Conservation (phyloP, 2,888 invertebrate genomes). For the Corbicula japonica region DNA sequence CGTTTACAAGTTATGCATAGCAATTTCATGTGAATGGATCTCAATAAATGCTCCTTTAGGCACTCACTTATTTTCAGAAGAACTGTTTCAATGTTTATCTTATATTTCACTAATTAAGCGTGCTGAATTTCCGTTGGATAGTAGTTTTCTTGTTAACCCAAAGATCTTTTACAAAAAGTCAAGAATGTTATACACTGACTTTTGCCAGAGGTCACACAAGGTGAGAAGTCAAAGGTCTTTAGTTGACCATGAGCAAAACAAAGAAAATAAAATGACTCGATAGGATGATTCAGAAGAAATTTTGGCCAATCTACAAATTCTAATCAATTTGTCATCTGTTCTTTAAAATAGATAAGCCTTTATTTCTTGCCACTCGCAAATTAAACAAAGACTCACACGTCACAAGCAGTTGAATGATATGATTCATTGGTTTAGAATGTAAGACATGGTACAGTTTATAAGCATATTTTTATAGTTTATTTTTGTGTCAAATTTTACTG, state of each 20-base stretch:
- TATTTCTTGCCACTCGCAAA: too few relatives aligned
- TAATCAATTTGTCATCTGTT: too few relatives aligned
- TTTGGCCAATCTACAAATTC: too few relatives aligned
- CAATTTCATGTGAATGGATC: conserved; percentile 52
- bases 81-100: conserved; percentile 54
- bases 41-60: conserved; percentile 42
- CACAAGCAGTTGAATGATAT: too few relatives aligned
- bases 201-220: neutral
- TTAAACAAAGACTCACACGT: too few relatives aligned
- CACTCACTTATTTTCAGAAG: conserved; percentile 60
- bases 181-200: conserved; percentile 16
- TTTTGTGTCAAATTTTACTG: too few relatives aligned
- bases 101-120: conserved; percentile 74
- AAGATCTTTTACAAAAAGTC: conserved; percentile 32
- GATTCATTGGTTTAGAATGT: too few relatives aligned
- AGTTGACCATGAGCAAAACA: conserved; percentile 21
- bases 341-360: too few relatives aligned
- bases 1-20: conserved; percentile 67
- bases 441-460: too few relatives aligned
- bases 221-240: conserved; percentile 14
- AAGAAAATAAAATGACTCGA: neutral
- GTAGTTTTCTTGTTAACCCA: conserved; percentile 33
- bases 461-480: too few relatives aligned
- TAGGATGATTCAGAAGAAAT: too few relatives aligned
- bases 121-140: conserved; percentile 35